phyloP scores from a whole-genome alignment of 2,888 invertebrate species.

The Nemurella pictetii region DNA sequence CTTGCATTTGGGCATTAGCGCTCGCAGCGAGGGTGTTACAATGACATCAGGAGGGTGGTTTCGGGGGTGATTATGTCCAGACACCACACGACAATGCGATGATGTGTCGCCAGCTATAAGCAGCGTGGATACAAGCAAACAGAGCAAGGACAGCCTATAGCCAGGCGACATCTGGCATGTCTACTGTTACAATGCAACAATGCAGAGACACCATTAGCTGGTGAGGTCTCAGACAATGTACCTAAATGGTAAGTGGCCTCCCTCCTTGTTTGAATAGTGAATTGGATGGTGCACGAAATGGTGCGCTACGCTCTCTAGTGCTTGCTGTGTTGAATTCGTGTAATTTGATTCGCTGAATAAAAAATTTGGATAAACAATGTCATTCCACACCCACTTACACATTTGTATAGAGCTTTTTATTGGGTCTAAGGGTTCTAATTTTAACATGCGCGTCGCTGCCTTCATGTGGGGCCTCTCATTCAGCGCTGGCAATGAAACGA shows the following conservation, averaged over 20 bases:
- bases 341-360: not conserved
- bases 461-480: not conserved
- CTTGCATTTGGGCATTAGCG: not conserved
- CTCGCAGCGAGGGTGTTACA: not conserved
- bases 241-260: not conserved
- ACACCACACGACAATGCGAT: not conserved
- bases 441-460: not conserved
- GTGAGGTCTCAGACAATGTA: not conserved
- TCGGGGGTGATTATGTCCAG: conserved; percentile 8
- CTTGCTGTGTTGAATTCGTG: not conserved
- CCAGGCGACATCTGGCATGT: not conserved
- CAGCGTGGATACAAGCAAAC: no score
- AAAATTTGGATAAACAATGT: not conserved
- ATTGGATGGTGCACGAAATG: not conserved
- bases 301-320: not conserved
- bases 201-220: not conserved
- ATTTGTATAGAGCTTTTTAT: not conserved
- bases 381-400: not conserved
- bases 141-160: not conserved
- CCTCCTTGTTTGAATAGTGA: not conserved
- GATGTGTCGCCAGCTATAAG: not conserved
- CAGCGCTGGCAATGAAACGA: not conserved
- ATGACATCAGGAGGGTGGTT: not conserved
- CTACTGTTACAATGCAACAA: not conserved
- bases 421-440: not conserved